Evolutionary conservation across 1,140 invertebrate species (phyloP).

Genomic region (Cheumatopsyche charites): DNA sequence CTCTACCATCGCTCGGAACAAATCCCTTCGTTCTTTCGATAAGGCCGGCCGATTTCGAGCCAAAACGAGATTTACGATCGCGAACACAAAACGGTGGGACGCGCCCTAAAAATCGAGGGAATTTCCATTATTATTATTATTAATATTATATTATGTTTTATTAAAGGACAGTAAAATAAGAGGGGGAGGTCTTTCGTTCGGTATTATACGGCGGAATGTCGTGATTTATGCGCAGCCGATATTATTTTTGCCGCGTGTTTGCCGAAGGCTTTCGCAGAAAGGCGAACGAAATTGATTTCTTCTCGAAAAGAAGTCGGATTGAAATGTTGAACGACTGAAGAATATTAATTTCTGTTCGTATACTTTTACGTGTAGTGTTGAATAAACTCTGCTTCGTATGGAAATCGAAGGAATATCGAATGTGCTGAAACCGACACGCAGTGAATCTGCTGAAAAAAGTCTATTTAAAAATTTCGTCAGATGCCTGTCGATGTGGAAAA

Average conservation of each 20-base stretch:
- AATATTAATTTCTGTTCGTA: no score
- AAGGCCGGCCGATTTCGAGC: conserved; percentile 21
- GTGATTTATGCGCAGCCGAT: conserved; percentile 21
- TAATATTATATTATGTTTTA: no score
- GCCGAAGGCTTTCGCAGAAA: background rate
- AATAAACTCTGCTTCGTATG: no score
- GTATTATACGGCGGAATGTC: conserved; percentile 20
- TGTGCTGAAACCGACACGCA: no score
- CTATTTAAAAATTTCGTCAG: no score
- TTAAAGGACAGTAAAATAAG: no score
- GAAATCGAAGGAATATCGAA: no score
- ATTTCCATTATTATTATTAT: conserved; percentile 34
- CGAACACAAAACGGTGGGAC: conserved; percentile 29
- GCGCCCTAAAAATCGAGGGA: background rate
- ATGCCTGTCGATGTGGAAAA: no score
- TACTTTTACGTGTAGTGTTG: no score
- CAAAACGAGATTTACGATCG: conserved; percentile 29
- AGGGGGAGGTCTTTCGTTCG: background rate
- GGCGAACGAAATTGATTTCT: conserved; percentile 13
- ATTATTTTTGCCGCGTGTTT: conserved; percentile 27
- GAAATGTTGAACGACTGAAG: no score
- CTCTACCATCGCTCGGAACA: conserved; percentile 5
- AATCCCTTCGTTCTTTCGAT: conserved; percentile 26
- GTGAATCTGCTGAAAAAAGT: no score
- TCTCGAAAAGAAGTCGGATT: background rate